Base-by-base conservation (phyloP, 2,888 invertebrate genomes). In the Marasmarcha lunaedactyla region DNA sequence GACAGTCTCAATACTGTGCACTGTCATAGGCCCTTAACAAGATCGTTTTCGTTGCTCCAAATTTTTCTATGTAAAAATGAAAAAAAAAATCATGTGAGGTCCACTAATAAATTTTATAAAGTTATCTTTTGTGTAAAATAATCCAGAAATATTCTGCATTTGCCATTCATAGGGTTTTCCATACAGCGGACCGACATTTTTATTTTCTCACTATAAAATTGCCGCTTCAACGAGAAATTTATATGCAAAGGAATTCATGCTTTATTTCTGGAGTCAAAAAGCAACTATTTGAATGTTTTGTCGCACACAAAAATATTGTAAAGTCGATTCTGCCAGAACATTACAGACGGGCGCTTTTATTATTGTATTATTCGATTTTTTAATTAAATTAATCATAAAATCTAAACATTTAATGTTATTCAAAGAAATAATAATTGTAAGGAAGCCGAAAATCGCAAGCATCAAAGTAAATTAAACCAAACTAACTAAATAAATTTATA, bases 191-290 rank as follows among this genome's bases (percentile, higher is more conserved):
- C 30, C 9, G 30, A 30, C 30, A 30, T 59, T 60, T 36, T 61
- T 60, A 59, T 63, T 57, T 60, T 58, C 46, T 47, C 52, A 52
- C 27, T 58, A 52, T 57, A 55, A 52, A 63, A 54, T 54, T 49
- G 51, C 45, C 49, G 49, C 51, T 61, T 55, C 48, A 48, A 54
- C 55, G 9, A 30, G 30, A 30, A 7, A 30, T 30, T 9, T 7
- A 7, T 30, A 30, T 30, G 30, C 30, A 30, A 10, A 11, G 30
- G 11, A 30, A 30, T 30, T 9, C 11, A n/a, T n/a, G 10, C 30
- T 30, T 30, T 30, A 11, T 30, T 9, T 30, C 30, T 30, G 10
- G 3, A 11, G 11, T 10, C n/a, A n/a, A 30, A 11, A 30, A 11
- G 11, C 11, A 30, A 30, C 9, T 30, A 30, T 30, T 20, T 30